Evolutionary conservation across 2,113 vertebrate genomes (phyloP).

Genomic region (Malaclemys terrapin): DNA sequence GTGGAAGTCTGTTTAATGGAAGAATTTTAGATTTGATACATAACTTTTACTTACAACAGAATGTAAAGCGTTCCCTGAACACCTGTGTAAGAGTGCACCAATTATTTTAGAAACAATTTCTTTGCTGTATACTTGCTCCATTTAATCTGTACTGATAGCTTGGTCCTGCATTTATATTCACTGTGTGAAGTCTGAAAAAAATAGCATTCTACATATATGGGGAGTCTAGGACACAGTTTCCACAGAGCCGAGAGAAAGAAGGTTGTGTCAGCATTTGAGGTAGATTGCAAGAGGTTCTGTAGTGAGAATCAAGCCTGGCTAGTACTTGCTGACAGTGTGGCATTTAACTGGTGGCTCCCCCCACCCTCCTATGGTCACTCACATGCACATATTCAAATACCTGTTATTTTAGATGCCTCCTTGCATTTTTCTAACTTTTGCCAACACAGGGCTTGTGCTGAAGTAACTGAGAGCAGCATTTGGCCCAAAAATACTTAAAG

Average conservation of each 20-base stretch:
- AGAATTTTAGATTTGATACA: slow-evolving; percentile 7
- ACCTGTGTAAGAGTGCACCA: background rate
- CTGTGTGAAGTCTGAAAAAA: background rate
- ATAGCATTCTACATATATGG: too few species aligned
- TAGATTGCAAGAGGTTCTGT: background rate
- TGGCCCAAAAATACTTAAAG: background rate
- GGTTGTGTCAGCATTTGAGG: background rate
- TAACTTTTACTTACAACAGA: background rate
- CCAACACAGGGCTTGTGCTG: background rate
- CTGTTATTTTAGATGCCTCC: background rate
- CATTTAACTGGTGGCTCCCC: background rate
- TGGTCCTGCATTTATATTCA: background rate
- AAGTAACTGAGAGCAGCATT: background rate
- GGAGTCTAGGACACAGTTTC: background rate
- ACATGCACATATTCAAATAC: background rate
- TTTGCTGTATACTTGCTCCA: background rate
- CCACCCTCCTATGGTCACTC: accelerated
- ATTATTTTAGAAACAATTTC: background rate
- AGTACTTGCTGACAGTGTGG: background rate
- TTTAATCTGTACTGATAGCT: background rate
- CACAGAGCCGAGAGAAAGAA: background rate
- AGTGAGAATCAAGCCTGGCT: background rate
- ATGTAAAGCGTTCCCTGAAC: background rate
- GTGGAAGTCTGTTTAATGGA: background rate
- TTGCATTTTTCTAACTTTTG: background rate